Evolutionary conservation across 2,113 vertebrate genomes (phyloP), one percentile per base, ranked within the genome.

Genomic region (Alectura lathami): DNA sequence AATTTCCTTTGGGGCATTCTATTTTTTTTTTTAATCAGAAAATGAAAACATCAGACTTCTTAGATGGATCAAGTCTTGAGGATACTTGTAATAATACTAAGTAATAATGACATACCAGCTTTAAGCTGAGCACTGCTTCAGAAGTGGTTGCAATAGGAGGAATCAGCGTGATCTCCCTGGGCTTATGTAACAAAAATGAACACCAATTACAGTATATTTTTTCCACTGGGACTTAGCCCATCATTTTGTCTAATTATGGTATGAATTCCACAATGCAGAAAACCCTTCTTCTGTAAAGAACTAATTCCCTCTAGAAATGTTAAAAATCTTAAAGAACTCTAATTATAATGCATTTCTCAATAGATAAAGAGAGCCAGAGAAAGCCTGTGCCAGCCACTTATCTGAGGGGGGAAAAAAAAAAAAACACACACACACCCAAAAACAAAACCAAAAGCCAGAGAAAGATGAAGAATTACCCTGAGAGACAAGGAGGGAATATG

Each of bases 171-270:
- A 69, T 96, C 95, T 96, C 91, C 11, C 21, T 83, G 89, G 95
- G 79, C 76, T 96, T 96, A 36, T 96, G 56, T 90, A 94, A 91
- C 53, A 92, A 82, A 97, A 97, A 97, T 95, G 94, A 97, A 83
- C 94, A 89, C 96, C 92, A 97, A 95, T 97, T 98, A 96, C 76
- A 89, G 59, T 68, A 72, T 64, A 38, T 76, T 94, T 86, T 95
- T 95, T 94, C 95, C 81, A 69, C 53, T 82, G 87, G 89, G 93
- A 68, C 84, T 95, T 94, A 93, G 54, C 79, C 47, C 51, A 97
- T 95, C 82, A 75, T 96, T 98, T 96, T 97, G 96, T 97, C 96
- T 97, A 97, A 97, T 98, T 97, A 95, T 93, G 85, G 79, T 82
- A 45, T 75, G 89, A 96, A 94, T 96, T 60, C 74, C 86, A 92